Conservation (phyloP, 2,888 invertebrate genomes). For the Tolmerus cingulatus region DNA sequence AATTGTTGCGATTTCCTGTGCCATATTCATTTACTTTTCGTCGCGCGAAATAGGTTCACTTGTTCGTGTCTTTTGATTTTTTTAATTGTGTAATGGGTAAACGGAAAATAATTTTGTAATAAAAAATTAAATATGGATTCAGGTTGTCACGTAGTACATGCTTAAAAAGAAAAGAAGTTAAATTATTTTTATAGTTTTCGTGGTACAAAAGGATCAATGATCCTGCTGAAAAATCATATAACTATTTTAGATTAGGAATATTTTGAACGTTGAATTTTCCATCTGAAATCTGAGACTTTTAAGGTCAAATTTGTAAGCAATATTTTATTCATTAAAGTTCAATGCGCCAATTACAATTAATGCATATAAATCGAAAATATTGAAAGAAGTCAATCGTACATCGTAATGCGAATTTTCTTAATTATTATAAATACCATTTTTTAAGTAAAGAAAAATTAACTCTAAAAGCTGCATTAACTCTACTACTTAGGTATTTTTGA, state of each 20-base stretch:
- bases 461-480: neutral
- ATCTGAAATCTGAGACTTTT: too few species aligned
- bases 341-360: too few species aligned
- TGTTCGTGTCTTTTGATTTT: neutral
- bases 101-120: neutral
- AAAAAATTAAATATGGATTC: neutral
- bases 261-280: too few species aligned
- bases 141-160: neutral
- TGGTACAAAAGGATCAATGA: neutral
- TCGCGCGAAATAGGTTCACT: neutral
- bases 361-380: too few species aligned
- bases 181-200: too few species aligned
- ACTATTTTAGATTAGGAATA: too few species aligned
- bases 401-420: too few species aligned
- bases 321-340: too few species aligned
- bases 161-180: neutral
- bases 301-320: too few species aligned
- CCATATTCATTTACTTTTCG: neutral
- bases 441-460: too few species aligned
- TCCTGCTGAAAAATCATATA: neutral
- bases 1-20: neutral
- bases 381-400: too few species aligned
- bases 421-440: too few species aligned
- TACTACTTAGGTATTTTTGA: neutral
- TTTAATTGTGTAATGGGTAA: neutral